These are phyloP conservation scores for Helicoverpa zea DNA, from an alignment of 1,140 invertebrate species.

Conservation along the genomic window DNA sequence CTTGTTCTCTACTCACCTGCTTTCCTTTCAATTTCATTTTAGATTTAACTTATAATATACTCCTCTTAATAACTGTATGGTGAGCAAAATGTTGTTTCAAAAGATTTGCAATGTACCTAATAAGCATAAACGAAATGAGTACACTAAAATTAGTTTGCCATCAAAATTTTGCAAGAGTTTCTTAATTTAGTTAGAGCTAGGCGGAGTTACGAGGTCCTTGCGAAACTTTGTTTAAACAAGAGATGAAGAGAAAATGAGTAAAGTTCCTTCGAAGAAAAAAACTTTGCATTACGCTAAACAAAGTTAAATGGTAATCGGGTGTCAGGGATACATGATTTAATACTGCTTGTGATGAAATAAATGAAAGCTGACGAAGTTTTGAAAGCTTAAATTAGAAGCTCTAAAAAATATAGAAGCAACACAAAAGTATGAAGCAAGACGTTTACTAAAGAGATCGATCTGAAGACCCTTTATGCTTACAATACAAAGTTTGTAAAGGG, in stretches of 20 bases:
- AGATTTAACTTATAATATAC: no score
- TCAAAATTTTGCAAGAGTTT: conserved; percentile 72
- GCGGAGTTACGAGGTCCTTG: conserved; percentile 66
- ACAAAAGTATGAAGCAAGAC: background rate
- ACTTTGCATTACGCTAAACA: conserved; percentile 70
- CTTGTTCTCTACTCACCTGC: background rate
- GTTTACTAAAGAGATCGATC: conserved; percentile 10
- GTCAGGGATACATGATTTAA: conserved; percentile 55
- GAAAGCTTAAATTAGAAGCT: background rate
- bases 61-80: no score
- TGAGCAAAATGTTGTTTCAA: background rate
- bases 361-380: background rate
- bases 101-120: conserved; percentile 1
- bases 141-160: conserved; percentile 64
- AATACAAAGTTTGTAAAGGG: conserved; percentile 57
- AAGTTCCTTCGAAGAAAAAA: conserved; percentile 77
- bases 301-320: conserved; percentile 76
- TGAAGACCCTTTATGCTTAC: conserved; percentile 16
- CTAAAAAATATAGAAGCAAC: background rate
- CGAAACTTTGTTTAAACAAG: conserved; percentile 79
- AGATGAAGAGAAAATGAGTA: conserved; percentile 81
- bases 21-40: background rate
- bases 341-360: background rate
- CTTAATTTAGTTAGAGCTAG: conserved; percentile 76
- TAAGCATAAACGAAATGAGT: conserved; percentile 38